phyloP scores from a whole-genome alignment of 2,888 invertebrate species.

The Alviniconcha strummeri region DNA sequence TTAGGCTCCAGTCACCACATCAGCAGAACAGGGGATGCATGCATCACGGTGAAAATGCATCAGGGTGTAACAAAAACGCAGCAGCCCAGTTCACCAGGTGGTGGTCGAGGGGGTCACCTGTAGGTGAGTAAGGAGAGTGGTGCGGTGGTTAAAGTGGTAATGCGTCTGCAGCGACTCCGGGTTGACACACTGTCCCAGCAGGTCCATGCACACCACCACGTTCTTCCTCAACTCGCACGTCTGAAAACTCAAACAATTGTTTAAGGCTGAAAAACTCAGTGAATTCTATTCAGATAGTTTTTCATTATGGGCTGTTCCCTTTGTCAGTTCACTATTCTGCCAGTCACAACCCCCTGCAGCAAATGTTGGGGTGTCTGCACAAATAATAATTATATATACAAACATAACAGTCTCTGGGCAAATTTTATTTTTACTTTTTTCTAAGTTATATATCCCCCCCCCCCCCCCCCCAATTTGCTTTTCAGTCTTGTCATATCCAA shows the following conservation, averaged over 20 bases:
- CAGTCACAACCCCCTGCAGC: too few relatives aligned
- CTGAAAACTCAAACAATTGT: conserved; percentile 21
- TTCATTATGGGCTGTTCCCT: too few relatives aligned
- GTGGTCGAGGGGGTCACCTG: conserved; percentile 29
- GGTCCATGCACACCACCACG: conserved; percentile 33
- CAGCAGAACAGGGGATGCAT: neutral
- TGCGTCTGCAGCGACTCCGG: conserved; percentile 27
- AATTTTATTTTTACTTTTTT: too few relatives aligned
- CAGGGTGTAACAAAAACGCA: neutral
- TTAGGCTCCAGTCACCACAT: too few relatives aligned
- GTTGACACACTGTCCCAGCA: conserved; percentile 30
- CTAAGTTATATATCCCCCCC: too few relatives aligned
- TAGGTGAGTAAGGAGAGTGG: conserved; percentile 30
- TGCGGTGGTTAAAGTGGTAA: conserved; percentile 27
- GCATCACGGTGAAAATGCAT: neutral
- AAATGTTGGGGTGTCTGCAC: too few relatives aligned
- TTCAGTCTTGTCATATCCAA: too few relatives aligned
- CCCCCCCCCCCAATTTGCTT: too few relatives aligned
- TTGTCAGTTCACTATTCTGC: too few relatives aligned
- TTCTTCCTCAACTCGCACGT: conserved; percentile 27
- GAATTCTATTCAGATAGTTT: too few relatives aligned
- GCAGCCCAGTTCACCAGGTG: neutral
- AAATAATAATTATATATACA: too few relatives aligned
- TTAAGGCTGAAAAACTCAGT: neutral
- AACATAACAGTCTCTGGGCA: too few relatives aligned